These are phyloP conservation scores for Mongoloraphidia duomilia DNA, from an alignment of 2,888 invertebrate species.

Conservation along the genomic window DNA sequence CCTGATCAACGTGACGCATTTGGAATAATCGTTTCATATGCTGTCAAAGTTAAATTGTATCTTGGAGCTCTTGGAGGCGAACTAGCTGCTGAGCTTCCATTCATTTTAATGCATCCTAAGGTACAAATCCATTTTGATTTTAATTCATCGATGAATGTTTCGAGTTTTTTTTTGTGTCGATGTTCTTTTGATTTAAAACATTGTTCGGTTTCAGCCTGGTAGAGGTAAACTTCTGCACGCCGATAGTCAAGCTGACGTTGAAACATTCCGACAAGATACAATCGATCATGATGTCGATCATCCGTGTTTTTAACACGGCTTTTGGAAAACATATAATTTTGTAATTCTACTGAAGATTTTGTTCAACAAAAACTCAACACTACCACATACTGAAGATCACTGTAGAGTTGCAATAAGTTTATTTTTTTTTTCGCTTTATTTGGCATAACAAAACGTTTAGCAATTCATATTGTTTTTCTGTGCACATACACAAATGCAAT, in stretches of 20 bases:
- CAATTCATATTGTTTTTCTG: too few relatives aligned
- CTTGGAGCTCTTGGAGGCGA: conserved; percentile 88
- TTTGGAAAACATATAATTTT: too few relatives aligned
- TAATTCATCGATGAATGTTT: too few relatives aligned
- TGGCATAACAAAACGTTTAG: too few relatives aligned
- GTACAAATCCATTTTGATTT: conserved; percentile 26
- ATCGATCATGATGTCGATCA: conserved; percentile 29
- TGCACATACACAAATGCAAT: too few relatives aligned
- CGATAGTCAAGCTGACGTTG: conserved; percentile 59
- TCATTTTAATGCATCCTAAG: conserved; percentile 85
- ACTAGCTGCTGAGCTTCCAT: conserved; percentile 79
- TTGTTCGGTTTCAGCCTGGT: conserved; percentile 29
- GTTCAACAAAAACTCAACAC: too few relatives aligned
- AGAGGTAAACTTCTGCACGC: conserved; percentile 44
- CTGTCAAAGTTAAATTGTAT: conserved; percentile 86
- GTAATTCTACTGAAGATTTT: too few relatives aligned
- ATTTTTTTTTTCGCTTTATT: too few relatives aligned
- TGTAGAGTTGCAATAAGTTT: too few relatives aligned
- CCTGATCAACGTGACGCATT: conserved; percentile 84
- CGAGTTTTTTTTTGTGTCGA: too few relatives aligned
- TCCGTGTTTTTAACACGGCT: too few relatives aligned
- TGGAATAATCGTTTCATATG: conserved; percentile 91
- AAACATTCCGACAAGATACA: conserved; percentile 56
- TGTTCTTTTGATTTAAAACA: not conserved
- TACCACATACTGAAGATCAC: too few relatives aligned